Evolutionary conservation across 2,888 invertebrate species (phyloP), one percentile per base, ranked within the genome.

Genomic region (Netelia inedita): DNA sequence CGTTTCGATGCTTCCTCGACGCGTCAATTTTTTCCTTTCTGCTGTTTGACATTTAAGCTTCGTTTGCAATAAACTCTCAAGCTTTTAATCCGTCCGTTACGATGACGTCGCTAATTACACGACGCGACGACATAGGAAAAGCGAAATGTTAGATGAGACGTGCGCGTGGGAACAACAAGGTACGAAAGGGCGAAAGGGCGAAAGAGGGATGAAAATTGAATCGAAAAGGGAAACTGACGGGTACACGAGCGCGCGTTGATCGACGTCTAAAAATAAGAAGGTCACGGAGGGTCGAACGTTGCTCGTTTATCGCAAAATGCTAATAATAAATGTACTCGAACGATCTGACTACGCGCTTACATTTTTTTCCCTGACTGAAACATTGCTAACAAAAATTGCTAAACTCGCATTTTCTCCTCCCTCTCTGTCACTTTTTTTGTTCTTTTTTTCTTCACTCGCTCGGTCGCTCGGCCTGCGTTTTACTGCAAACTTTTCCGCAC

Each of bases 251-350:
- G 1, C 46, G 23, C 59, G 68, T 69, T 61, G 78, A 68, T 78
- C 59, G 78, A 69, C 78, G 61, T 59, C 61, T 35, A 69, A 78
- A 78, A 78, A 59, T 69, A 78, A 69, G 59, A 59, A 69, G 78
- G 59, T 68, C 78, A 50, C 28, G 59, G 35, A 16, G 71, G 10
- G n/a, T 35, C 35, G 5, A 6, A 35, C 11, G 8, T 11, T 9
- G 63, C 69, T 19, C 14, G 59, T 61, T 78, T 50, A 69, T 28
- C 68, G 46, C 46, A 46, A 46, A 2, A 46, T 2, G 11, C 35
- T 35, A 14, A 46, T 46, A 46, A 46, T 46, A 46, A 46, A 46
- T 46, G 2, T 35, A 6, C 35, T 35, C 35, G 19, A 68, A n/a
- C 43, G 23, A 41, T 50, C 35, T 6, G 35, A 35, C 35, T 35